Evolutionary conservation across 2,113 vertebrate genomes (phyloP).

Genomic region (Fregata magnificens): DNA sequence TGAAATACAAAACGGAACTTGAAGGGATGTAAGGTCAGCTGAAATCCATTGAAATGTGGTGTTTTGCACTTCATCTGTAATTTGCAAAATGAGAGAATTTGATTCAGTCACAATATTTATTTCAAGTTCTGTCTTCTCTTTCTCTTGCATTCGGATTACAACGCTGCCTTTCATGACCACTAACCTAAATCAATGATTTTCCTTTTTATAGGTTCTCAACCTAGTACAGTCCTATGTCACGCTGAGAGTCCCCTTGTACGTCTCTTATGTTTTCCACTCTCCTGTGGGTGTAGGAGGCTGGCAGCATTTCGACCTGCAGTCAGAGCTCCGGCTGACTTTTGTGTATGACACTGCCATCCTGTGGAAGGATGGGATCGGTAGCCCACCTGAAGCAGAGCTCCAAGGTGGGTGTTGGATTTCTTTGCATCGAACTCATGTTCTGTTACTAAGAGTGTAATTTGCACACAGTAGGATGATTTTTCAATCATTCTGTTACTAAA

Average conservation of each 20-base stretch:
- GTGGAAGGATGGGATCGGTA: constrained; percentile 91
- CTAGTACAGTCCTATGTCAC: constrained; percentile 95
- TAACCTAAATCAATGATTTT: not conserved
- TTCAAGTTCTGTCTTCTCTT: not conserved
- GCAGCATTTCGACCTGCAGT: constrained; percentile 95
- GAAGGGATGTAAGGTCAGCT: not conserved
- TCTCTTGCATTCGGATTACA: not conserved
- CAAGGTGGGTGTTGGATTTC: constrained; percentile 74
- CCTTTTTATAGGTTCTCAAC: constrained; percentile 84
- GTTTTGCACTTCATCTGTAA: not conserved
- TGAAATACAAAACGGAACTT: not conserved
- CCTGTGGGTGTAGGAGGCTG: constrained; percentile 86
- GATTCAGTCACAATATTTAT: not conserved
- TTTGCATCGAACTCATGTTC: not conserved
- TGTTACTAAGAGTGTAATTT: not conserved
- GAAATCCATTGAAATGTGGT: not conserved
- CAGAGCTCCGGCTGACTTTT: constrained; percentile 91
- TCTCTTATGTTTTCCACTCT: constrained; percentile 94
- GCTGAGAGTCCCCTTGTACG: constrained; percentile 88
- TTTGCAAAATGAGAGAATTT: not conserved
- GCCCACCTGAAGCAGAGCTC: constrained; percentile 89
- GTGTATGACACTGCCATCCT: constrained; percentile 97
- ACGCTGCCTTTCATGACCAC: not conserved
- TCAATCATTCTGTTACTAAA: not conserved
- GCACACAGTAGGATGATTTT: not conserved